These are phyloP conservation scores for Mixornis gularis DNA, from an alignment of 2,113 vertebrate genomes.

Conservation along the genomic window DNA sequence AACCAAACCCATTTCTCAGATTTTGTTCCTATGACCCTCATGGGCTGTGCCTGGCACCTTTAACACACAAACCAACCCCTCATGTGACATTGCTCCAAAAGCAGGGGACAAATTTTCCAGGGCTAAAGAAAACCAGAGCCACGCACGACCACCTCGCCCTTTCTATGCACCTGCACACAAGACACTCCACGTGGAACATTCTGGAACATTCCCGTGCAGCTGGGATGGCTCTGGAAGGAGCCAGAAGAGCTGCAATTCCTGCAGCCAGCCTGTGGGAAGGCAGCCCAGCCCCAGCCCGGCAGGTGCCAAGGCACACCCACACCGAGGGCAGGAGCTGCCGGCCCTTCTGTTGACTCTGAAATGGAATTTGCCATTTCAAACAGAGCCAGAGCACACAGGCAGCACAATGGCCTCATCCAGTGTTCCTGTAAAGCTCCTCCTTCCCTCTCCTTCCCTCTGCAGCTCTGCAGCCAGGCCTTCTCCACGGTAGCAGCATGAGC, in stretches of 20 bases:
- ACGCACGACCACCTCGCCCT: rapidly evolving
- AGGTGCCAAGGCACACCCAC: not conserved
- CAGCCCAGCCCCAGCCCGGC: not conserved
- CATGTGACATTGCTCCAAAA: not conserved
- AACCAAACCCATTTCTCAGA: not conserved
- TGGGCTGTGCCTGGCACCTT: not conserved
- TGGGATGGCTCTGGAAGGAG: not conserved
- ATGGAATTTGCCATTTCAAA: constrained; percentile 5
- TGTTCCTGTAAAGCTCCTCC: not conserved
- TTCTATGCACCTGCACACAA: rapidly evolving
- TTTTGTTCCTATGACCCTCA: not conserved
- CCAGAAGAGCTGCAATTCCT: not conserved
- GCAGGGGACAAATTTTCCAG: not conserved
- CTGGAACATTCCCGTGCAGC: rapidly evolving
- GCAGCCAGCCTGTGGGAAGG: not conserved
- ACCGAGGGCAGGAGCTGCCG: not conserved
- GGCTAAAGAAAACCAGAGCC: not conserved
- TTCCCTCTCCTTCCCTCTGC: not conserved
- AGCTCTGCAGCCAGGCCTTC: not conserved
- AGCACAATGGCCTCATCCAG: rapidly evolving
- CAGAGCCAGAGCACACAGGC: not conserved
- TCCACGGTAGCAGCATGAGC: not conserved
- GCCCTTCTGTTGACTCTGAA: not conserved
- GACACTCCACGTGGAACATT: rapidly evolving
- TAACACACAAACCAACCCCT: not conserved